Conservation (phyloP, 64 coral and sea anemone genomes). For the Dendrophyllia cribrosa region DNA sequence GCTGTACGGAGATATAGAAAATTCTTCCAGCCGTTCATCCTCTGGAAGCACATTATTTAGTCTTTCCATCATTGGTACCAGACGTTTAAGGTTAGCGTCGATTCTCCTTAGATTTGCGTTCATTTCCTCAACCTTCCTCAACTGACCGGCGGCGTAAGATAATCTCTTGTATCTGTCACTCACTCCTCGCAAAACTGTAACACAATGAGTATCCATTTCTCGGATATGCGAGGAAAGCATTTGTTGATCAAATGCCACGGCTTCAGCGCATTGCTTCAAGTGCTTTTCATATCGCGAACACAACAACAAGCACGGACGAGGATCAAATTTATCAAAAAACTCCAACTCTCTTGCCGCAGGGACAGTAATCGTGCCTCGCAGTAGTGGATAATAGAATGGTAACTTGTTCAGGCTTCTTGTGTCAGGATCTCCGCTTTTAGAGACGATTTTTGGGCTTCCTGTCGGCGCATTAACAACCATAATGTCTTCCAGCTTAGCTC, state of each 20-base stretch:
- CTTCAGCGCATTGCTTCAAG: slow-evolving; percentile 89
- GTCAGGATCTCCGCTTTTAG: slow-evolving; percentile 76
- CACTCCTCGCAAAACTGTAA: slow-evolving; percentile 69
- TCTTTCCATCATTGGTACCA: slow-evolving; percentile 96
- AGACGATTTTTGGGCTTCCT: slow-evolving; percentile 10
- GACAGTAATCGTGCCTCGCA: slow-evolving; percentile 64
- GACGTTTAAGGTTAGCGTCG: slow-evolving; percentile 81
- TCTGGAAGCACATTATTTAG: slow-evolving; percentile 92
- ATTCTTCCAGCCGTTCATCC: slow-evolving; percentile 84
- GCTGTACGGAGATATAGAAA: slow-evolving; percentile 32
- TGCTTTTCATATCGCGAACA: slow-evolving; percentile 94
- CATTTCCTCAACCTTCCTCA: slow-evolving; percentile 93
- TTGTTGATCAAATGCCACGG: slow-evolving; percentile 95
- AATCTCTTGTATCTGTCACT: slow-evolving; percentile 83
- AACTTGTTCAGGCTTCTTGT: slow-evolving; percentile 64
- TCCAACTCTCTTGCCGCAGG: slow-evolving; percentile 73
- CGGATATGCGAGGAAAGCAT: slow-evolving; percentile 81
- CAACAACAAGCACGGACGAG: slow-evolving; percentile 60
- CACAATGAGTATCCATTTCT: slow-evolving; percentile 81
- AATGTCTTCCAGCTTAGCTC: slow-evolving; percentile 87
- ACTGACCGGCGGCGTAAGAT: slow-evolving; percentile 50
- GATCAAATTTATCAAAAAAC: slow-evolving; percentile 77
- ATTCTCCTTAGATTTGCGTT: slow-evolving; percentile 75
- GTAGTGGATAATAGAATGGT: slow-evolving; percentile 75
- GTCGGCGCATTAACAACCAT: slow-evolving; percentile 85